phyloP scores from a whole-genome alignment of 2,888 invertebrate genomes.

The Heliconius hortense region DNA sequence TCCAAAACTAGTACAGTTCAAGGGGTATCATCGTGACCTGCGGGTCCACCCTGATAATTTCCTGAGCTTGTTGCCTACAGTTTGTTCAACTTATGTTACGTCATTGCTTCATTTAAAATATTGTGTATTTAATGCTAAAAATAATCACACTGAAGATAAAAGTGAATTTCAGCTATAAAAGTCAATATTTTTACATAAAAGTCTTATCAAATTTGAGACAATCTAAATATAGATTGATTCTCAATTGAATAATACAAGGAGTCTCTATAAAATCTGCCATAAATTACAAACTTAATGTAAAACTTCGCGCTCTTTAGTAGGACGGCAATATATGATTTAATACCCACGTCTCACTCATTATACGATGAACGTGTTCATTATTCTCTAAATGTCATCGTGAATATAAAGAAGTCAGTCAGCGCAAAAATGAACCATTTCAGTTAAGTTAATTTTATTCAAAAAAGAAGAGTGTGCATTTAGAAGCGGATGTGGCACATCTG shows the following conservation, averaged over 20 bases:
- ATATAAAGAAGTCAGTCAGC: conserved; percentile 31
- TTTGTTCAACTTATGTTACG: conserved; percentile 74
- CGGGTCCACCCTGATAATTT: conserved; percentile 55
- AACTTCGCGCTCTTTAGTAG: conserved; percentile 24
- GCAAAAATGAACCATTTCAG: conserved; percentile 43
- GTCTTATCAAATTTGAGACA: too few species aligned
- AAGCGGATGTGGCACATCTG: conserved; percentile 80
- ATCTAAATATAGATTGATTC: neutral
- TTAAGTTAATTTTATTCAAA: conserved; percentile 41
- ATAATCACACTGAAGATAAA: conserved; percentile 45
- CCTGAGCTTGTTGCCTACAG: conserved; percentile 60
- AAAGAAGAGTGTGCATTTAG: conserved; percentile 51
- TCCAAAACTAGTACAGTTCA: conserved; percentile 75
- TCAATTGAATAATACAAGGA: neutral
- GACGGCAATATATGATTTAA: conserved; percentile 25
- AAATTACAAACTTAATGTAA: conserved; percentile 12
- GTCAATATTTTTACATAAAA: too few species aligned
- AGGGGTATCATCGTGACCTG: conserved; percentile 67
- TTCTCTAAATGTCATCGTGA: conserved; percentile 23
- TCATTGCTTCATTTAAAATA: conserved; percentile 67
- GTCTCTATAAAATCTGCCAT: conserved; percentile 1
- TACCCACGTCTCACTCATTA: conserved; percentile 8
- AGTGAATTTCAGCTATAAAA: too few species aligned
- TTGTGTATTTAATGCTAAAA: neutral
- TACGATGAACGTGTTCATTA: conserved; percentile 23